Conservation (phyloP, 2,113 vertebrate species). For the Pachypanchax playfairii region DNA sequence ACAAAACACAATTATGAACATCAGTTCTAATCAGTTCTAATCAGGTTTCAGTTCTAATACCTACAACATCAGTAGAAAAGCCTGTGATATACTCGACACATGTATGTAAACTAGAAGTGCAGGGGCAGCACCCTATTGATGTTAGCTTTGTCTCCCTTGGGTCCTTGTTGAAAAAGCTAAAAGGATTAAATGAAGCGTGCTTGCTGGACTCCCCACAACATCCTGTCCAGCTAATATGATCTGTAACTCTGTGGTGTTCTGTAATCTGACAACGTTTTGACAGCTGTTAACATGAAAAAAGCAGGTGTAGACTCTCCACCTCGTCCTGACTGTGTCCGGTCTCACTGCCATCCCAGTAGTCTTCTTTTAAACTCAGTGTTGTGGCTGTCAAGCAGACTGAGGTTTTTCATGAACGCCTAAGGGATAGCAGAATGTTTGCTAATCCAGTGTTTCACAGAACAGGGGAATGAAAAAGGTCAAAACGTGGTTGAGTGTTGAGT, state of each 20-base stretch:
- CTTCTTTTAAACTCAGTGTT: constrained; percentile 22
- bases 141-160: constrained; percentile 63
- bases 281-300: constrained; percentile 82
- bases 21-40: no score
- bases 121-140: constrained; percentile 58
- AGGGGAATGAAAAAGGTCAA: no score
- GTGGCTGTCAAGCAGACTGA: constrained; percentile 26
- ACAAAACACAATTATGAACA: constrained; percentile 64
- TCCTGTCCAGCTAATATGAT: constrained; percentile 78
- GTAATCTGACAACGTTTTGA: constrained; percentile 82
- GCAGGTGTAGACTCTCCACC: background rate
- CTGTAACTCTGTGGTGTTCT: constrained; percentile 73
- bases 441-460: constrained; percentile 12
- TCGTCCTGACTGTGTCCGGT: background rate
- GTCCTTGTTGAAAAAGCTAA: constrained; percentile 53
- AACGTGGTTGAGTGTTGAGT: no score
- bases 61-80: constrained; percentile 69
- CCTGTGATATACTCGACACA: constrained; percentile 69
- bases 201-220: constrained; percentile 58
- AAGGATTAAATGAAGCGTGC: constrained; percentile 54
- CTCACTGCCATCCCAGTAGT: constrained; percentile 25
- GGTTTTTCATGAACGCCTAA: constrained; percentile 49
- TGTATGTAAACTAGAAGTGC: constrained; percentile 71
- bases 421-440: constrained; percentile 41
- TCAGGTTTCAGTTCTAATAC: constrained; percentile 66